Evolutionary conservation across 2,888 invertebrate species (phyloP), one percentile per base, ranked within the genome.

Genomic region (Macroteleia sp.): DNA sequence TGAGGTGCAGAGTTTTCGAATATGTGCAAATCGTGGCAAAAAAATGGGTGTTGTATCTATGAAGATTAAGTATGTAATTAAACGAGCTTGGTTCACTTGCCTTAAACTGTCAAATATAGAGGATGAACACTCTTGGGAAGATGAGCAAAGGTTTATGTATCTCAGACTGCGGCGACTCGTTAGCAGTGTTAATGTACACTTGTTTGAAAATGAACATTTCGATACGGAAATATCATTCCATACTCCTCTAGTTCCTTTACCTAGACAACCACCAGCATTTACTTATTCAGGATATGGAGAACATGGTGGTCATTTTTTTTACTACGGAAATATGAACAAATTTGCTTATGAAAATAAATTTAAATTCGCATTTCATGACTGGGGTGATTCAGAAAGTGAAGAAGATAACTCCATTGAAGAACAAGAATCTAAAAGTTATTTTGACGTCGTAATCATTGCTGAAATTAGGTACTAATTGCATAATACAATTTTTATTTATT

Each of bases 241-340:
- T 50, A 66, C 77, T 2, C 77, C 83, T 0, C 30, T 64, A 1
- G 44, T 77, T 5, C 75, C 82, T 0, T 30, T 73, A 0, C 81
- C 84, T 6, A 86, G 81, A 50, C 79, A 80, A 2, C 87, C 88
- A 2, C 80, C 87, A 0, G 85, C 85, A 0, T 90, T 89, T 2
- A 89, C 87, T 1, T 91, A 91, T 44, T 90, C 87, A 0, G 90
- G 91, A 42, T 91, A 89, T 62, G 91, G 91, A 2, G 90, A 90
- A 36, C 90, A 88, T 57, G 89, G 87, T 0, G 90, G 89, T 0
- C 82, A 81, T 17, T 90, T 90, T 44, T 91, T 87, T 46, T 91
- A 88, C 44, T 91, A 91, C 41, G 91, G 91, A 2, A 89, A 88
- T 41, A 91, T 91, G 91, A 91, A 90, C 77, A 88, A 86, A 48